Percentiles rank a stretch among this genome's conserved stretches.
Conservation (phyloP, 92 coral and sea anemone species). For the Zoanthus sansibaricus region DNA sequence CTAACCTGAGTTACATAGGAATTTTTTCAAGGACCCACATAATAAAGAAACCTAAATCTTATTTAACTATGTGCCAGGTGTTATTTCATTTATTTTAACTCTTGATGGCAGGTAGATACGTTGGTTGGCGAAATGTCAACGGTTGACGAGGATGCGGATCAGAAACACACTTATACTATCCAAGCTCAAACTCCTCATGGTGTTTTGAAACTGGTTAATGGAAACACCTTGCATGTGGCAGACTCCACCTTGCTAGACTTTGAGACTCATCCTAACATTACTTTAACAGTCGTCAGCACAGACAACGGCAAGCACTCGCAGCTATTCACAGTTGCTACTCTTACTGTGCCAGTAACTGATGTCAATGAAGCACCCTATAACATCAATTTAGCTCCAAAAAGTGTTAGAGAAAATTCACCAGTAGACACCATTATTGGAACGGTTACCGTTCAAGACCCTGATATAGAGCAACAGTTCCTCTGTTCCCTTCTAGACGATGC, state of each 20-base stretch:
- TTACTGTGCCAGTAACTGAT: slow-evolving; percentile 65
- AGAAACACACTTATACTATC: slow-evolving; percentile 70
- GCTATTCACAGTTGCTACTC: slow-evolving; percentile 65
- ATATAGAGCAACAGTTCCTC: slow-evolving; percentile 59
- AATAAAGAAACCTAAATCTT: no score
- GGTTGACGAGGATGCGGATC: slow-evolving; percentile 67
- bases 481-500: slow-evolving; percentile 69
- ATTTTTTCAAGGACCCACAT: no score
- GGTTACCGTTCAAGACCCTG: slow-evolving; percentile 71
- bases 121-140: slow-evolving; percentile 70
- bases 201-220: slow-evolving; percentile 37
- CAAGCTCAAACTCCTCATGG: slow-evolving; percentile 72
- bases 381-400: slow-evolving; percentile 54
- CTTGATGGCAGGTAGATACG: slow-evolving; percentile 43
- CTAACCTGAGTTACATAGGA: neutral
- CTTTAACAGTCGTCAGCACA: slow-evolving; percentile 68
- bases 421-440: slow-evolving; percentile 62
- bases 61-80: no score
- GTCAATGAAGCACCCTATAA: slow-evolving; percentile 68
- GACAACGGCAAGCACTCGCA: slow-evolving; percentile 67
- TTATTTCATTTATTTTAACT: neutral
- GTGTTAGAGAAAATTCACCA: slow-evolving; percentile 68
- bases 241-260: slow-evolving; percentile 62
- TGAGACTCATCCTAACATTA: slow-evolving; percentile 63
- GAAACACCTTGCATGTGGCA: slow-evolving; percentile 63